Evolutionary conservation across 2,113 vertebrate genomes (phyloP).

Genomic region (Amazona vittata): DNA sequence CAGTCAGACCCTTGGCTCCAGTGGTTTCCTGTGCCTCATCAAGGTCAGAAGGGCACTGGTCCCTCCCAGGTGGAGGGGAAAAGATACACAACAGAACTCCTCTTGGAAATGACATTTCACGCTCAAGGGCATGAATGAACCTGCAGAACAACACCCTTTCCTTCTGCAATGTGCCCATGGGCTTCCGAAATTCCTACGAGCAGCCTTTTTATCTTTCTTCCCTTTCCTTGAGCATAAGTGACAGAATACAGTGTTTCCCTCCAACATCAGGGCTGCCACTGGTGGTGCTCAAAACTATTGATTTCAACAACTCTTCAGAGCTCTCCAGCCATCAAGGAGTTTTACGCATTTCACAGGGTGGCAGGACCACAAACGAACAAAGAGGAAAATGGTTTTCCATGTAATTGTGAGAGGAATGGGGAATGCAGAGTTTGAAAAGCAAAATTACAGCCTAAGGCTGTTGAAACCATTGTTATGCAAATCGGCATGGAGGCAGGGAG

Average conservation of each 20-base stretch:
- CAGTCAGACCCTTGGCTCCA: neutral
- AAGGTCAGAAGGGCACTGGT: constrained; percentile 32
- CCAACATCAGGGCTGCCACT: neutral
- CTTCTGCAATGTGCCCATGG: neutral
- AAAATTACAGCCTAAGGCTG: constrained; percentile 56
- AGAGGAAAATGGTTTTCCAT: constrained; percentile 24
- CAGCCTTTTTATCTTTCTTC: neutral
- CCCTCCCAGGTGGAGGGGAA: neutral
- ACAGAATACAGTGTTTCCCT: neutral
- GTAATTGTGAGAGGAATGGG: constrained; percentile 24
- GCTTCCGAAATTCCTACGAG: neutral
- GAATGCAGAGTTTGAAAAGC: constrained; percentile 18
- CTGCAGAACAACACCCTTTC: neutral
- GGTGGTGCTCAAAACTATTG: neutral
- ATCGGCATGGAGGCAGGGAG: neutral
- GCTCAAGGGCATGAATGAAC: neutral
- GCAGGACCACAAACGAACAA: constrained; percentile 16
- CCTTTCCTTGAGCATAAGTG: neutral
- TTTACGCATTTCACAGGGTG: neutral
- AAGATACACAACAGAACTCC: neutral
- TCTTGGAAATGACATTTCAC: neutral
- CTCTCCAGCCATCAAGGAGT: neutral
- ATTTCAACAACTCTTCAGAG: constrained; percentile 18
- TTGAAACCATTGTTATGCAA: constrained; percentile 61
- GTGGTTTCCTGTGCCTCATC: constrained; percentile 12